A percentile compares a stretch with the other conserved stretches of the same genome.
Evolutionary conservation across 2,888 invertebrate genomes (phyloP).

Genomic region (Actias luna): DNA sequence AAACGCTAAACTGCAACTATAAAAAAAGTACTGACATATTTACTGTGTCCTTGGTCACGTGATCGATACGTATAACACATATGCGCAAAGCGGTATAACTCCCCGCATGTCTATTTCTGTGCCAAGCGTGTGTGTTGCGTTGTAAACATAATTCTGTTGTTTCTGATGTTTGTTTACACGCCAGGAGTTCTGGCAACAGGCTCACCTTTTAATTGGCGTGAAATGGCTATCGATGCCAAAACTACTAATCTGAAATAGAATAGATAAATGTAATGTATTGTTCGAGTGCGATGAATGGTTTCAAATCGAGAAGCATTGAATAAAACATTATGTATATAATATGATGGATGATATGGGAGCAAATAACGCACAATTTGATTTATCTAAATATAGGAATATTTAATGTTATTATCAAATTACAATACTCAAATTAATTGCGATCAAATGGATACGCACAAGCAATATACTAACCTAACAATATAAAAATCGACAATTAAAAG

Average conservation of each 20-base stretch:
- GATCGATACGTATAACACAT: not conserved
- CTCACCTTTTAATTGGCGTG: conserved; percentile 19
- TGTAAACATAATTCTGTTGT: conserved; percentile 38
- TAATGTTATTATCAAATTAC: too few species aligned
- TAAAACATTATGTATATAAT: not conserved
- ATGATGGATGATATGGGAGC: too few species aligned
- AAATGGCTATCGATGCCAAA: conserved; percentile 8
- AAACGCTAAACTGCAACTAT: too few species aligned
- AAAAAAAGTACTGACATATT: too few species aligned
- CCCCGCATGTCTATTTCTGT: conserved; percentile 31
- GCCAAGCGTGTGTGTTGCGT: conserved; percentile 17
- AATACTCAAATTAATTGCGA: too few species aligned
- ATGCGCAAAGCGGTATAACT: conserved; percentile 11
- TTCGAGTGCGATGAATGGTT: not conserved
- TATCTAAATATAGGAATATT: too few species aligned
- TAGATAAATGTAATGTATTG: not conserved
- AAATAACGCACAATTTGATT: too few species aligned
- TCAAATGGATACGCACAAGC: too few species aligned
- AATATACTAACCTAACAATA: too few species aligned
- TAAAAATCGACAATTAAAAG: too few species aligned
- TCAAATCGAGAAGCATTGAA: not conserved
- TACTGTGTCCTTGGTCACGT: not conserved
- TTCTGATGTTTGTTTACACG: conserved; percentile 38
- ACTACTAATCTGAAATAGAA: conserved; percentile 8
- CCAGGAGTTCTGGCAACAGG: conserved; percentile 14